Evolutionary conservation across 2,113 vertebrate genomes (phyloP).

Genomic region (Dermatemys mawii): DNA sequence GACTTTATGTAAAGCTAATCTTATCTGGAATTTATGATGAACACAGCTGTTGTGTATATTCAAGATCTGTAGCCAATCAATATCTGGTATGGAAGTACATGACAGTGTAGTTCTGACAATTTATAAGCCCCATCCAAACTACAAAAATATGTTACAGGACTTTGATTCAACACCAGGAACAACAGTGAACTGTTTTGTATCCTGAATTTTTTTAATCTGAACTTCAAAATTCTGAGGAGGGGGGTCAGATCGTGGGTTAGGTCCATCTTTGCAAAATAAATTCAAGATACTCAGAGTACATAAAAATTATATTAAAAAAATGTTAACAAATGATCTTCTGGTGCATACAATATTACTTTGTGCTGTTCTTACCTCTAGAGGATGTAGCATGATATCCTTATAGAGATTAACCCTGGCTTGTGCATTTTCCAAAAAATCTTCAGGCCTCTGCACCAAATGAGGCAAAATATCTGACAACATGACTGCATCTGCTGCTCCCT

Average conservation of each 20-base stretch:
- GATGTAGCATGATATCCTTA: constrained; percentile 83
- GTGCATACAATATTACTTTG: neutral
- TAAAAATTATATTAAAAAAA: neutral
- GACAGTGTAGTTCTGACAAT: neutral
- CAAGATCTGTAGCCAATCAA: neutral
- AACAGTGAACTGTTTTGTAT: neutral
- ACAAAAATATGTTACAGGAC: neutral
- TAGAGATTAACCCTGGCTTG: constrained; percentile 76
- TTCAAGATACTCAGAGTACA: neutral
- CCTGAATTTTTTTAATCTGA: neutral
- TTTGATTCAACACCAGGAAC: neutral
- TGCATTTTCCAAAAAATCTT: constrained; percentile 81
- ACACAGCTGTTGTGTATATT: neutral
- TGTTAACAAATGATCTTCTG: neutral
- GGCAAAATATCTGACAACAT: constrained; percentile 60
- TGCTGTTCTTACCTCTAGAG: constrained; percentile 84
- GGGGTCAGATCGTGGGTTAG: neutral
- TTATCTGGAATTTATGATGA: neutral
- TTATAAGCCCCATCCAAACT: neutral
- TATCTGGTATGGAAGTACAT: neutral
- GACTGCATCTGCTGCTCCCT: constrained; percentile 59
- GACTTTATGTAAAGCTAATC: neutral
- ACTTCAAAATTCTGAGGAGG: neutral
- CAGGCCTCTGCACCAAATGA: constrained; percentile 84
- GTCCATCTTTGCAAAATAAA: neutral